These are phyloP conservation scores for Emmelina monodactyla DNA, from an alignment of 2,888 invertebrate genomes.

Conservation along the genomic window DNA sequence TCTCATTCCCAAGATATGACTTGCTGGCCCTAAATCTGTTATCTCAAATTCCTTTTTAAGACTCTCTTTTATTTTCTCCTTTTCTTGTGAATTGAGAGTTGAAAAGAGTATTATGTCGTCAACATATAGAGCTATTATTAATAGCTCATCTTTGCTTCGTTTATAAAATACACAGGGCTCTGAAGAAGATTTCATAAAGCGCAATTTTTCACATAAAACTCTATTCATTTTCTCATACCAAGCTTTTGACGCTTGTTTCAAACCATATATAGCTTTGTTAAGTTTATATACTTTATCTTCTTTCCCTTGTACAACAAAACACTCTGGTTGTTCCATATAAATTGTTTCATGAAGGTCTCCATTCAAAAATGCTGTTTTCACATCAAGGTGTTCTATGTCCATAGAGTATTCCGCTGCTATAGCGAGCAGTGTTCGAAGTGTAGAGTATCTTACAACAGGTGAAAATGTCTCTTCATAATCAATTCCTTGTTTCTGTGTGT, in stretches of 20 bases:
- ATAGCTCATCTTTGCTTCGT: too few relatives aligned
- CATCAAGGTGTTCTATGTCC: slow-evolving; percentile 15
- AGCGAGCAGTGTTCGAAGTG: slow-evolving; percentile 8
- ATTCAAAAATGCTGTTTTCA: slow-evolving; percentile 17
- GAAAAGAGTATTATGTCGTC: too few relatives aligned
- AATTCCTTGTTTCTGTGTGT: slow-evolving; percentile 8
- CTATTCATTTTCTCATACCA: slow-evolving; percentile 10
- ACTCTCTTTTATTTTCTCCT: too few relatives aligned
- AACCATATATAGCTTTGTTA: slow-evolving; percentile 12
- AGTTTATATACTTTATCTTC: slow-evolving; percentile 9
- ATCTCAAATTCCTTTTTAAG: too few relatives aligned
- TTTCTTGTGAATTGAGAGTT: too few relatives aligned
- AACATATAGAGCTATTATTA: too few relatives aligned
- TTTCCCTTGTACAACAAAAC: slow-evolving; percentile 8
- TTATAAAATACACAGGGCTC: slow-evolving; percentile 11
- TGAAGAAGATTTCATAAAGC: slow-evolving; percentile 5
- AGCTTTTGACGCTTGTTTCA: slow-evolving; percentile 7
- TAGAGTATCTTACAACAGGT: slow-evolving; percentile 12
- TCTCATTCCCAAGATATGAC: too few relatives aligned
- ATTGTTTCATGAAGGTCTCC: slow-evolving; percentile 12
- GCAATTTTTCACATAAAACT: slow-evolving; percentile 6
- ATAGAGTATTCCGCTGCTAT: slow-evolving; percentile 8
- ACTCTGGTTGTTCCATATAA: slow-evolving; percentile 14
- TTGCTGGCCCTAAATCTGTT: too few relatives aligned
- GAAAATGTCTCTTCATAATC: slow-evolving; percentile 14